These are phyloP conservation scores for Patella caerulea DNA, from an alignment of 2,888 invertebrate species.

Conservation along the genomic window DNA sequence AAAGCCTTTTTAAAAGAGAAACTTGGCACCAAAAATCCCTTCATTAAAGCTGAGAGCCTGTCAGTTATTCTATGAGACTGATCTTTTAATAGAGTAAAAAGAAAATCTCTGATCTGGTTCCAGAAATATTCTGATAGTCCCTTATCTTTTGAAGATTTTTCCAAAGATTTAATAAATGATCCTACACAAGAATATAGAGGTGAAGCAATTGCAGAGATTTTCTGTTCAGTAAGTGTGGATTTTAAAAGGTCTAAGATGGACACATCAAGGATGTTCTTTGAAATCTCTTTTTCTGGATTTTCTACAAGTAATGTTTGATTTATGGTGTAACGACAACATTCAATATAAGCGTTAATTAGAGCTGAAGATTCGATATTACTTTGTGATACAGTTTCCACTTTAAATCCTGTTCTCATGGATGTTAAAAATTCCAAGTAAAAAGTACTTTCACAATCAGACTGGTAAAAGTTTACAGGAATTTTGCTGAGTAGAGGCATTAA, in stretches of 20 bases:
- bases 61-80: background rate
- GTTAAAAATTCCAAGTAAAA: slow-evolving; percentile 77
- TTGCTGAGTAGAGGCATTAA: slow-evolving; percentile 84
- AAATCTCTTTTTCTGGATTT: slow-evolving; percentile 24
- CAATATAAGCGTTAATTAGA: slow-evolving; percentile 80
- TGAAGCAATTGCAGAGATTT: background rate
- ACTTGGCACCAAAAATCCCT: background rate
- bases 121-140: background rate
- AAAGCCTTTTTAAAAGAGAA: background rate
- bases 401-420: slow-evolving; percentile 80
- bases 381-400: slow-evolving; percentile 75
- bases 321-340: slow-evolving; percentile 81
- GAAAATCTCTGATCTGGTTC: background rate
- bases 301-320: slow-evolving; percentile 28
- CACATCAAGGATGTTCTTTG: slow-evolving; percentile 54
- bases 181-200: background rate
- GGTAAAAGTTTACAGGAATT: slow-evolving; percentile 74
- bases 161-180: background rate
- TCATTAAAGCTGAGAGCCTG: background rate
- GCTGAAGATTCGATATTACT: slow-evolving; percentile 81
- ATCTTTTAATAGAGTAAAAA: background rate
- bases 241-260: slow-evolving; percentile 32
- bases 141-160: background rate
- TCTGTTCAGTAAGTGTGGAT: background rate
- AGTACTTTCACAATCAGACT: slow-evolving; percentile 44